Base-by-base conservation (phyloP, 2,113 vertebrate genomes). In the Chlamydotis undulata region DNA sequence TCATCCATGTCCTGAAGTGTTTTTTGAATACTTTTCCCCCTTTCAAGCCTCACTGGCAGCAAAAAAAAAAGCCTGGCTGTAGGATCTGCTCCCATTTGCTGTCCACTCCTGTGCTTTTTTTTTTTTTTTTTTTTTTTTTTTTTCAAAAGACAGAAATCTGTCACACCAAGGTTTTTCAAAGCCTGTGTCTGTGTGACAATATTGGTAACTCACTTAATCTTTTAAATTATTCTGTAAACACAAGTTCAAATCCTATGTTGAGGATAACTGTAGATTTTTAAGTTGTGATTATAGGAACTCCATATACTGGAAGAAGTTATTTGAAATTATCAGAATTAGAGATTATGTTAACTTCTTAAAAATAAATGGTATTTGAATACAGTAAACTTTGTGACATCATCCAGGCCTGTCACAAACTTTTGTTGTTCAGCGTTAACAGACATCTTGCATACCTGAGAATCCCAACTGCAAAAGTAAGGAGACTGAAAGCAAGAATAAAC, bases 401-500 rank as follows among this genome's bases (percentile, higher is more conserved):
- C 68, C 61, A 88, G 65, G 17, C 25, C 21, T 57, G 11, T 56
- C 55, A 68, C 59, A 59, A 82, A 56, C 90, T 33, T 77, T 37
- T 74, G 81, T 93, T 95, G 59, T 57, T 96, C 94, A 99, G 98
- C 98, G 98, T 71, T 97, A 98, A 80, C 98, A 98, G 98, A 98
- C 98, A 69, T 98, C 98, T 90, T 97, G 75, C 69, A 98, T 98
- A 93, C 25, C 98, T 98, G 33, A 96, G 98, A 96, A 99, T 98
- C 78, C 98, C 63, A 98, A 96, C 84, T 99, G 98, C 94, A 98
- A 98, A 94, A 98, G 98, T 33, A 98, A 99, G 98, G 98, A 96
- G 98, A 96, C 98, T 64, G 98, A 99, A 99, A 99, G 87, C 98
- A 98, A 4, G 98, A 99, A 93, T 98, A 98, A 94, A 98, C 95